A percentile compares a stretch with the other conserved stretches of the same genome.
Conservation (phyloP, 2,888 invertebrate genomes). For the Drosophila kambysellisi region DNA sequence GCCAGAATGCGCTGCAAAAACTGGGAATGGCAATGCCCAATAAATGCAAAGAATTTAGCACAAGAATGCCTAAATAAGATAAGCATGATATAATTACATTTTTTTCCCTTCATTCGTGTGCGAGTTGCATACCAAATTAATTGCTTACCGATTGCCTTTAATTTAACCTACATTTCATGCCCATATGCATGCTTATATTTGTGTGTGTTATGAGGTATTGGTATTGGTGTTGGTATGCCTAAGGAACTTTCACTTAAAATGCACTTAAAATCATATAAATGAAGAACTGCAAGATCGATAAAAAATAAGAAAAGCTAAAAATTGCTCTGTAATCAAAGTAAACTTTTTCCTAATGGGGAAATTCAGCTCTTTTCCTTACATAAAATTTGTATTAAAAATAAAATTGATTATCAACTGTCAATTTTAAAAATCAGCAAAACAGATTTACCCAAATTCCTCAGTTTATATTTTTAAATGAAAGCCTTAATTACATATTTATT, state of each 20-base stretch:
- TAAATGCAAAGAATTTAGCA: conserved; percentile 42
- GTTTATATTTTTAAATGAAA: background rate
- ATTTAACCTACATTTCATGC: conserved; percentile 37
- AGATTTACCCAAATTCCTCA: no score
- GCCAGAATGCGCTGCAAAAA: conserved; percentile 9
- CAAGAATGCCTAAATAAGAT: conserved; percentile 42
- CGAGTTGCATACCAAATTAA: conserved; percentile 44
- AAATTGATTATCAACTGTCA: no score
- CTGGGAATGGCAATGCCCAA: conserved; percentile 15
- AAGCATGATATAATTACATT: conserved; percentile 53
- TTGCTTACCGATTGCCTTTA: conserved; percentile 45
- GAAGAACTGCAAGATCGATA: background rate
- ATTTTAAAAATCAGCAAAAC: background rate
- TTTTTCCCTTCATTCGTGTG: conserved; percentile 14
- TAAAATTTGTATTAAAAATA: background rate
- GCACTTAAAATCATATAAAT: no score
- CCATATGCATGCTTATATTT: background rate
- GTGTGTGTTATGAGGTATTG: background rate
- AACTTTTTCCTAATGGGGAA: background rate
- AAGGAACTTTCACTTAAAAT: background rate
- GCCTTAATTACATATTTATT: background rate
- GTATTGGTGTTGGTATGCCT: background rate
- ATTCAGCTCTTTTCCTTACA: no score
- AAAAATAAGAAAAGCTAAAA: background rate
- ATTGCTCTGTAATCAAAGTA: background rate